phyloP scores from a whole-genome alignment of 2,888 invertebrate species.

The Melolontha melolontha region DNA sequence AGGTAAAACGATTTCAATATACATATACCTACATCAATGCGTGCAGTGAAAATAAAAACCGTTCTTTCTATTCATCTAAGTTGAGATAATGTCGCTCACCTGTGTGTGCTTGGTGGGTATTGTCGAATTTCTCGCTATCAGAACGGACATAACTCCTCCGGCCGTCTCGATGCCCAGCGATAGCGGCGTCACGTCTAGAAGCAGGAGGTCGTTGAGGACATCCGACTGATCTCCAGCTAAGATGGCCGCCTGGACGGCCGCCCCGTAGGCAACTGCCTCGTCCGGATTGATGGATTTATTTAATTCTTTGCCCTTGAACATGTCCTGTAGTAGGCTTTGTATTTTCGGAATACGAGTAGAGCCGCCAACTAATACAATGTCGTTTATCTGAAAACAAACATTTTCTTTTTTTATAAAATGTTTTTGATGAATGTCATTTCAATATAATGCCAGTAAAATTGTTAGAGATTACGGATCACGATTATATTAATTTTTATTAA shows the following conservation, averaged over 20 bases:
- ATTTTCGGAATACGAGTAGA: constrained; percentile 78
- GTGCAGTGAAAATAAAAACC: background rate
- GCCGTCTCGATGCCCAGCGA: constrained; percentile 80
- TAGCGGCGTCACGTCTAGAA: constrained; percentile 75
- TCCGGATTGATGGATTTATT: constrained; percentile 81
- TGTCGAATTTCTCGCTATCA: constrained; percentile 76
- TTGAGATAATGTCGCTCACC: constrained; percentile 48
- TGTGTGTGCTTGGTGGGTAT: constrained; percentile 75
- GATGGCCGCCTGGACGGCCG: constrained; percentile 75
- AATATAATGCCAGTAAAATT: background rate
- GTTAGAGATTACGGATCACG: background rate
- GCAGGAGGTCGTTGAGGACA: constrained; percentile 72
- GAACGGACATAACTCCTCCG: constrained; percentile 77
- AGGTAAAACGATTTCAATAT: no score
- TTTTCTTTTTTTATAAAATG: constrained; percentile 10
- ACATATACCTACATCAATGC: no score
- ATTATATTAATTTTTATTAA: no score
- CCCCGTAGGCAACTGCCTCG: constrained; percentile 78
- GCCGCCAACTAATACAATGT: constrained; percentile 74
- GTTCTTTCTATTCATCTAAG: constrained; percentile 1
- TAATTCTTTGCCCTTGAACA: constrained; percentile 70
- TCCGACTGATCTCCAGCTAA: constrained; percentile 70
- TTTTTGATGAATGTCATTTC: background rate
- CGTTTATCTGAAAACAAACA: constrained; percentile 63
- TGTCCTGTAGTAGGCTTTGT: constrained; percentile 71